Evolutionary conservation across 2,888 invertebrate genomes (phyloP).

Genomic region (Desoria tigrina): DNA sequence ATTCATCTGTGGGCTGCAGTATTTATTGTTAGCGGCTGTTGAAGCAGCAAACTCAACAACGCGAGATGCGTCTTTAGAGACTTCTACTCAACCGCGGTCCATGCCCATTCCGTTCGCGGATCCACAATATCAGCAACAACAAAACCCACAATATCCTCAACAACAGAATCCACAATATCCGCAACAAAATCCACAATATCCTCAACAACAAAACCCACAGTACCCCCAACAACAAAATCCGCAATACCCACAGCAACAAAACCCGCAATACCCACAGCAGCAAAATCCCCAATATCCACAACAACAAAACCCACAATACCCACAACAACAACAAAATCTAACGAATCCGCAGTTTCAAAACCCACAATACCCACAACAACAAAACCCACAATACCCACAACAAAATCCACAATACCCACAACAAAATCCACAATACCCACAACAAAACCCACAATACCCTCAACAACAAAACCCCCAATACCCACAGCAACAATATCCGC

Average conservation of each 20-base stretch:
- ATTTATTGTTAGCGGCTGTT: conserved; percentile 3
- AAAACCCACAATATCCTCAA: conserved; percentile 6
- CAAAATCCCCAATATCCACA: conserved; percentile 18
- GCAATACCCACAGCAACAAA: conserved; percentile 8
- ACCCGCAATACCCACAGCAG: conserved; percentile 5
- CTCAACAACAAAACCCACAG: conserved; percentile 3
- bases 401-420: neutral
- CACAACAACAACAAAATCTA: too few relatives aligned
- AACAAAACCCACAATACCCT: conserved; percentile 1
- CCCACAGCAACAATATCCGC: neutral
- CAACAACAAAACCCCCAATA: neutral
- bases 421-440: conserved; percentile 1
- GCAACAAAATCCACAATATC: neutral
- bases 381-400: neutral
- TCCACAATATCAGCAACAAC: neutral
- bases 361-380: neutral
- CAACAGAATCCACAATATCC: conserved; percentile 7
- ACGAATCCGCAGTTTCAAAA: too few relatives aligned
- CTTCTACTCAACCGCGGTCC: neutral
- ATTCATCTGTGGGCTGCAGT: neutral
- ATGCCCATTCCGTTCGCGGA: neutral
- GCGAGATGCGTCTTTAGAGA: neutral
- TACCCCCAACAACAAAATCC: conserved; percentile 9
- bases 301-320: too few relatives aligned
- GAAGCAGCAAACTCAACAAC: conserved; percentile 1